Conservation (phyloP, 2,113 vertebrate species). For the Hippocampus zosterae region DNA sequence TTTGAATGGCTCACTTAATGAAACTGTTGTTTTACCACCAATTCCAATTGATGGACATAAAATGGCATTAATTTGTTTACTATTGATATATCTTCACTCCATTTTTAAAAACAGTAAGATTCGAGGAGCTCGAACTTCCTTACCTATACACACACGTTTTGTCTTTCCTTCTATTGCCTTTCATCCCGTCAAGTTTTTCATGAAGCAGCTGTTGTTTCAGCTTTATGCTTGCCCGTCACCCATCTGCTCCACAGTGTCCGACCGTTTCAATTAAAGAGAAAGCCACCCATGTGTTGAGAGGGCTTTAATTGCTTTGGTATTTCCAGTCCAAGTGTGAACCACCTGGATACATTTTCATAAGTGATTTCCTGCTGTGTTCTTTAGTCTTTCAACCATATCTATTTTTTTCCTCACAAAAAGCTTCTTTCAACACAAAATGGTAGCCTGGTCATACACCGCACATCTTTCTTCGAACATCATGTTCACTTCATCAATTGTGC, state of each 20-base stretch:
- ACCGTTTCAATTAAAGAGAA: conserved; percentile 59
- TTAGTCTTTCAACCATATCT: conserved; percentile 34
- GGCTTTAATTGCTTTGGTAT: conserved; percentile 41
- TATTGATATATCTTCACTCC: conserved; percentile 20
- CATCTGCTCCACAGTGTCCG: conserved; percentile 19
- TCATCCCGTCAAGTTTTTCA: conserved; percentile 11
- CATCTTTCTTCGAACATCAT: conserved; percentile 41
- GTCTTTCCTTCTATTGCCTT: conserved; percentile 34
- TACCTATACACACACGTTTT: not conserved
- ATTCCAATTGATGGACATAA: conserved; percentile 41
- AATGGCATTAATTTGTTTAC: conserved; percentile 28
- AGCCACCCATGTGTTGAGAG: conserved; percentile 52
- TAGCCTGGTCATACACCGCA: conserved; percentile 31
- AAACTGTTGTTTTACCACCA: conserved; percentile 12
- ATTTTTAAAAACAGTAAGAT: conserved; percentile 57
- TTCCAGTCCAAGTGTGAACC: conserved; percentile 38
- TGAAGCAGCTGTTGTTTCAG: conserved; percentile 30
- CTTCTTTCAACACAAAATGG: conserved; percentile 51
- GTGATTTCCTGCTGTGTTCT: conserved; percentile 58
- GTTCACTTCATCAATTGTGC: conserved; percentile 19
- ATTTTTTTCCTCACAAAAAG: conserved; percentile 55
- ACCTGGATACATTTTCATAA: conserved; percentile 47
- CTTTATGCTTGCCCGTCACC: conserved; percentile 1
- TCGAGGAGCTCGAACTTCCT: conserved; percentile 35
- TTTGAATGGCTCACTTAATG: conserved; percentile 34